Conservation (phyloP, 2,113 vertebrate genomes). For the Fulmarus glacialis region DNA sequence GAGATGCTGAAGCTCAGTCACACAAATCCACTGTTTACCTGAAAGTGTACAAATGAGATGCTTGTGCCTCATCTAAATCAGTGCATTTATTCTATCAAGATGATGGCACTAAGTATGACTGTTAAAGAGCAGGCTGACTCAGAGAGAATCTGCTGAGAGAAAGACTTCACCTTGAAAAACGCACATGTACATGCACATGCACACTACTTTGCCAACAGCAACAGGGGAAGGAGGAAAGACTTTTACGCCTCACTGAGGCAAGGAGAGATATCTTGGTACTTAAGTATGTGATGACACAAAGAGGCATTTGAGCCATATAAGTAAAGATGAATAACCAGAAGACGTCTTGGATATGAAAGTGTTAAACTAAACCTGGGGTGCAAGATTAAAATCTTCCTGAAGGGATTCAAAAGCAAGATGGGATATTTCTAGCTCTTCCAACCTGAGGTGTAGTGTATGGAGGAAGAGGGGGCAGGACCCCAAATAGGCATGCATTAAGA, state of each 20-base stretch:
- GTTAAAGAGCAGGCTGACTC: background rate
- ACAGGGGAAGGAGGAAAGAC: background rate
- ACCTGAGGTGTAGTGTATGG: background rate
- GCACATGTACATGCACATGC: fast-evolving
- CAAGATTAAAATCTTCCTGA: background rate
- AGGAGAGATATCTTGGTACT: background rate
- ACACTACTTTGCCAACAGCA: background rate
- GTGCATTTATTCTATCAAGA: background rate
- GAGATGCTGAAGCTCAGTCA: background rate
- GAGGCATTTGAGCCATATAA: background rate
- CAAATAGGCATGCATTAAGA: background rate
- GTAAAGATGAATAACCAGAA: background rate
- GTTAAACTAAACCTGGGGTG: background rate
- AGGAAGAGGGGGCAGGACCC: background rate
- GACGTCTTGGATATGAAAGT: background rate
- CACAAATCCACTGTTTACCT: background rate
- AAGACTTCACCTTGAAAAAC: background rate
- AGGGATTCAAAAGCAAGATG: background rate
- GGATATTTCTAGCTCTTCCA: background rate
- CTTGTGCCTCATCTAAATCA: background rate
- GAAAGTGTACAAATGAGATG: background rate
- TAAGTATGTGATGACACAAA: background rate
- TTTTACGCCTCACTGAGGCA: background rate
- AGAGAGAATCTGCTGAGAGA: background rate
- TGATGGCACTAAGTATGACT: background rate